Base-by-base conservation (phyloP, 2,113 vertebrate species). In the Brachypteracias leptosomus region DNA sequence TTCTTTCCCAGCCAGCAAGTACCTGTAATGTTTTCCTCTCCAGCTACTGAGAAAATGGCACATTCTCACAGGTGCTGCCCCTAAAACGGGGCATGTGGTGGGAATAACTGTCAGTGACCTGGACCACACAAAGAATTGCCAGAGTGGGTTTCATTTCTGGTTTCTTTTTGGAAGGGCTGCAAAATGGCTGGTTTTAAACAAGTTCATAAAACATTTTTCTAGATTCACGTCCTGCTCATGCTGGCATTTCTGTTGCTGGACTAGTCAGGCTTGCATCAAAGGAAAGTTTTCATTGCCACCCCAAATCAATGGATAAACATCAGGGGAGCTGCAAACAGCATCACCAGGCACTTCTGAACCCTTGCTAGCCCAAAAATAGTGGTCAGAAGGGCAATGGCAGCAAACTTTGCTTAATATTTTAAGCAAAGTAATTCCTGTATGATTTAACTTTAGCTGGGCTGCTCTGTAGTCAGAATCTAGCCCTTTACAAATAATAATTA, bases 401-500 rank as follows among this genome's bases (percentile, higher is more conserved):
- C 88, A 95, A 96, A 78, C 51, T n/a, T 19, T 15, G 42, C 67
- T 89, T 89, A 62, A 65, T 66, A 68, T 72, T 81, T 96, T 52
- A 90, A 87, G 76, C 81, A 63, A 96, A 90, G 65, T 71, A 81
- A 85, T 47, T 91, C 65, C 42, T 49, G 51, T 79, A 58, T 44
- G 57, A 84, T 85, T 85, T 84, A 90, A 92, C 46, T 92, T 92
- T 9, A 77, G 61, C 75, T 75, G 55, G 49, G 44, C 81, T 88
- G 65, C 14, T 57, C 76, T 29, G 40, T 8, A 74, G 79, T 13
- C 49, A 93, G 75, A 76, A 80, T 74, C 58, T 59, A 93, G 44
- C 47, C 73, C 38, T 95, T 92, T 59, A 58, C 49, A 97, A 95
- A 78, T 77, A 96, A 74, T 78, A 92, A 89, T 90, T 86, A 93